These are phyloP conservation scores for Calcarius ornatus DNA, from an alignment of 2,113 vertebrate genomes.

Conservation along the genomic window DNA sequence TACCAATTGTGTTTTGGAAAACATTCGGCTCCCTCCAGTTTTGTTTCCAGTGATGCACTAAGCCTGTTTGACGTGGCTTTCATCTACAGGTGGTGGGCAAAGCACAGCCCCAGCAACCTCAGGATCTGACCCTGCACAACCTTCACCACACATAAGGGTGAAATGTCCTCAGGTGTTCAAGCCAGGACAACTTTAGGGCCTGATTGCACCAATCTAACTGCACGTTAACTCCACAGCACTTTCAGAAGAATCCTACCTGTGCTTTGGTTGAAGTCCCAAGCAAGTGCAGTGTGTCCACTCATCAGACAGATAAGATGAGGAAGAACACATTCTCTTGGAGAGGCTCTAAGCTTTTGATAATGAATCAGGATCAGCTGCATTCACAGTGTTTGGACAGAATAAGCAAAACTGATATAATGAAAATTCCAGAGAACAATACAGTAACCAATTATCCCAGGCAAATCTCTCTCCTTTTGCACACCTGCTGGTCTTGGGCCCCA, in stretches of 20 bases:
- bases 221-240: neutral
- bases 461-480: neutral
- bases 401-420: neutral
- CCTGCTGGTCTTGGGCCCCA: neutral
- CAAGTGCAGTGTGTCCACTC: neutral
- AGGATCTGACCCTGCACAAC: rapidly evolving
- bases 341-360: neutral
- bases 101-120: neutral
- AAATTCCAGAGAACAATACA: neutral
- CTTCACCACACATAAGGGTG: neutral
- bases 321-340: neutral
- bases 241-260: neutral
- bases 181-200: neutral
- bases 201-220: neutral
- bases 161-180: neutral
- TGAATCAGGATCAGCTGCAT: neutral
- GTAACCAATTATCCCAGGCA: neutral
- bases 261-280: neutral
- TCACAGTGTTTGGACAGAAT: neutral
- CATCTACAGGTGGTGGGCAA: neutral
- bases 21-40: rapidly evolving
- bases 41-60: neutral
- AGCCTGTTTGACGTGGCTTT: neutral
- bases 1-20: neutral
- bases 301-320: neutral